Percentiles rank a stretch among this genome's conserved stretches.
Conservation (phyloP, 2,888 invertebrate genomes). For the Drosophila acutilabella region DNA sequence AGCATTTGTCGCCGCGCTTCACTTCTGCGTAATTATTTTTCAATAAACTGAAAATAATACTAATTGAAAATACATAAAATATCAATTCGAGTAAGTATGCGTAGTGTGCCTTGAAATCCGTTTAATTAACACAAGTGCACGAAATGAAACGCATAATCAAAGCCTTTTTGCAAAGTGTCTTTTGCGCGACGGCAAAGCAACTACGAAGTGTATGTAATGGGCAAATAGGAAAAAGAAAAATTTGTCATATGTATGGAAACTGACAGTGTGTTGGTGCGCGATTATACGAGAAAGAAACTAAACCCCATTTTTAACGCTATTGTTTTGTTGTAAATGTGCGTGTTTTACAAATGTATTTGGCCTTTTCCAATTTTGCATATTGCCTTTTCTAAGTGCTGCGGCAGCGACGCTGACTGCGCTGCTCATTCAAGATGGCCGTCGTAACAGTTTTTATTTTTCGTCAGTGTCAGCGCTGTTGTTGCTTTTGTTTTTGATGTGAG, state of each 20-base stretch:
- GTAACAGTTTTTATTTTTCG: constrained; percentile 81
- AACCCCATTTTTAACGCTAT: constrained; percentile 35
- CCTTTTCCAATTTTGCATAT: constrained; percentile 64
- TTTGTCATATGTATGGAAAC: constrained; percentile 61
- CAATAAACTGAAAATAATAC: constrained; percentile 48
- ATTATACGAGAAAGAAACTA: constrained; percentile 43
- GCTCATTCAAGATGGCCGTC: constrained; percentile 84
- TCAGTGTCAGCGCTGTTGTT: constrained; percentile 67
- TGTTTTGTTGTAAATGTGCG: constrained; percentile 44
- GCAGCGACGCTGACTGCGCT: constrained; percentile 51
- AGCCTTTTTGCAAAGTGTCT: constrained; percentile 47
- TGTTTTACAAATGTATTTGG: constrained; percentile 50
- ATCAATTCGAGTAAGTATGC: constrained; percentile 62
- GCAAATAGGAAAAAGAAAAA: constrained; percentile 60
- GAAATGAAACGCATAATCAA: constrained; percentile 24
- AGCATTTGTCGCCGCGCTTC: constrained; percentile 67
- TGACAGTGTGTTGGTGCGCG: constrained; percentile 59
- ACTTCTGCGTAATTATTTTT: constrained; percentile 71
- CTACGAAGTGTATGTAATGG: constrained; percentile 59
- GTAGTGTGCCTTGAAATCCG: constrained; percentile 33
- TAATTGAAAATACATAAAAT: constrained; percentile 39
- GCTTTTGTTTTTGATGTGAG: constrained; percentile 61
- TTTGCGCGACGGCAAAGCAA: constrained; percentile 50
- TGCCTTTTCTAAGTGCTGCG: constrained; percentile 44
- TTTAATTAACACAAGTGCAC: constrained; percentile 25